phyloP scores from a whole-genome alignment of 2,797 vertebrate genomes.

The Australoheros facetus region DNA sequence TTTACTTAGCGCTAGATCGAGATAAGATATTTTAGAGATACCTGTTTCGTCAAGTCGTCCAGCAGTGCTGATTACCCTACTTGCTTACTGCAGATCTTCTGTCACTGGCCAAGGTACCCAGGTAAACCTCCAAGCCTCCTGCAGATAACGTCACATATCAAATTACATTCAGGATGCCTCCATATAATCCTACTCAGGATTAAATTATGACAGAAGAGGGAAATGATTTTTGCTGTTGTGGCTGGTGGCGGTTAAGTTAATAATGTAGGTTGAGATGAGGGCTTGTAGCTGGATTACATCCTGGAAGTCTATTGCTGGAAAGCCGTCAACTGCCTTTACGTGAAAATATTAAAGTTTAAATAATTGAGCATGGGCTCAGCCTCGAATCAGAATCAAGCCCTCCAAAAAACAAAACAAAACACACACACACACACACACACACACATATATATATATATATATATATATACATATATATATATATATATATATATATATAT shows the following conservation, averaged over 20 bases:
- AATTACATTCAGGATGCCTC: slow-evolving; percentile 51
- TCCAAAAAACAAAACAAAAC: background rate
- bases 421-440: background rate
- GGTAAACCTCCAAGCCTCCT: slow-evolving; percentile 45
- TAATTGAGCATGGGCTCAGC: background rate
- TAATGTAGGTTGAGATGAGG: slow-evolving; percentile 14
- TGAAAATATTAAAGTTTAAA: background rate
- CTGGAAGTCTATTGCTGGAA: background rate
- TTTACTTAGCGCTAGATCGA: slow-evolving; percentile 37
- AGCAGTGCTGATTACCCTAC: slow-evolving; percentile 45
- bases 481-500: background rate
- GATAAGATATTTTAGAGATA: slow-evolving; percentile 32
- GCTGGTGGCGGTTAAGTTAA: slow-evolving; percentile 14
- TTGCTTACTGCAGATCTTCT: slow-evolving; percentile 36
- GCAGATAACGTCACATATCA: slow-evolving; percentile 55
- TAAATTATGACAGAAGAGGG: slow-evolving; percentile 34
- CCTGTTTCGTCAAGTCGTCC: slow-evolving; percentile 33
- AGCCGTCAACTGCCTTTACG: background rate
- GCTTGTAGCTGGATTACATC: background rate
- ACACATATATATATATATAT: background rate
- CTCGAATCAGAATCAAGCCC: accelerated
- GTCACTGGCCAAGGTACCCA: slow-evolving; percentile 34
- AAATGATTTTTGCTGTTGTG: slow-evolving; percentile 15
- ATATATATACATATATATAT: background rate
- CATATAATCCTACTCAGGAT: slow-evolving; percentile 43